phyloP scores from a whole-genome alignment of 2,797 vertebrate genomes.

The Hippocampus kuda region DNA sequence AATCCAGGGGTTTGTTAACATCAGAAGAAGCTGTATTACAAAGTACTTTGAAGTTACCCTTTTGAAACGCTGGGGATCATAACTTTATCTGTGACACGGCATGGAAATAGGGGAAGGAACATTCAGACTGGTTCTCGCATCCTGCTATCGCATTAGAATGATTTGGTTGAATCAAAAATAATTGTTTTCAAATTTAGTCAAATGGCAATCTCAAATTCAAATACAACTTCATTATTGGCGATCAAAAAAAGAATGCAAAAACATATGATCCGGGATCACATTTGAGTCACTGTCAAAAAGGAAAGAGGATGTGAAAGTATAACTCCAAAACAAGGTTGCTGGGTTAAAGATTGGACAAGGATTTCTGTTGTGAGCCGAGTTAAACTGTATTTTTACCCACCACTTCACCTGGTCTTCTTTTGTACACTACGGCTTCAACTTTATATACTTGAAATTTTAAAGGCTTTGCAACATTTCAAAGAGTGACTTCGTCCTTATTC shows the following conservation, averaged over 20 bases:
- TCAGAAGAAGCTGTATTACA: constrained; percentile 1
- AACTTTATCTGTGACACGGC: neutral
- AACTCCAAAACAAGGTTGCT: constrained; percentile 6
- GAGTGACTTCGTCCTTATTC: constrained; percentile 32
- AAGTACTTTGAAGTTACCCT: neutral
- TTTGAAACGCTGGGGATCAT: neutral
- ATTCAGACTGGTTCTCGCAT: too few relatives aligned
- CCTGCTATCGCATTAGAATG: neutral
- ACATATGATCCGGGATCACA: neutral
- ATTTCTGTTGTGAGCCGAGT: neutral
- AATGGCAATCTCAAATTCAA: neutral
- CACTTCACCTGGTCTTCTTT: neutral
- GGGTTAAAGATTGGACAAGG: constrained; percentile 9
- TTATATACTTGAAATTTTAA: constrained; percentile 12
- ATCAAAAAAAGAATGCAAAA: neutral
- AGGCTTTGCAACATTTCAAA: neutral
- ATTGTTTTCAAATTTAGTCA: neutral
- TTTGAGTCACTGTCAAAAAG: constrained; percentile 1
- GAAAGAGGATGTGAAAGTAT: constrained; percentile 40
- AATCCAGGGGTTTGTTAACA: constrained; percentile 7
- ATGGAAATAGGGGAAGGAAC: too few relatives aligned
- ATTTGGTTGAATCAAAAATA: neutral
- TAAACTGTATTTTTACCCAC: neutral
- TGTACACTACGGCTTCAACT: neutral
- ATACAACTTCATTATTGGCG: neutral